These are phyloP conservation scores for Dioctria rufipes DNA, from an alignment of 2,888 invertebrate genomes.

Conservation along the genomic window DNA sequence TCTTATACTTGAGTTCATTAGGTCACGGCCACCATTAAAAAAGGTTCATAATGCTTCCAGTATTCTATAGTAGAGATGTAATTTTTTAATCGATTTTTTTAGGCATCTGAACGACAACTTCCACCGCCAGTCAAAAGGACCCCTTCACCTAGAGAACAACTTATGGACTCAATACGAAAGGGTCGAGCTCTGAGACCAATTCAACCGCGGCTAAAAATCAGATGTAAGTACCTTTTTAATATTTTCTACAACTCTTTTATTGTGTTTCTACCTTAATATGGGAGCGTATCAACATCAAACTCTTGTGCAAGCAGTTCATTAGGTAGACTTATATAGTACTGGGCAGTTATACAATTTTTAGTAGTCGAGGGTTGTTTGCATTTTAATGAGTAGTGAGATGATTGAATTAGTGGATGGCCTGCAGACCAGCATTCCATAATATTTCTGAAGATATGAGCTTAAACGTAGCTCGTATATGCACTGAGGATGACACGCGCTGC, in stretches of 20 bases:
- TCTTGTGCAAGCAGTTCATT: not conserved
- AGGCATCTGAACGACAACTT: constrained; percentile 89
- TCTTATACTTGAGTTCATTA: constrained; percentile 95
- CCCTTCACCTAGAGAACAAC: constrained; percentile 85
- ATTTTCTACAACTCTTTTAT: not conserved
- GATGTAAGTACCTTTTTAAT: constrained; percentile 72
- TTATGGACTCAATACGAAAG: constrained; percentile 88
- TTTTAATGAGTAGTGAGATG: no score
- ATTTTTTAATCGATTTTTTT: constrained; percentile 12
- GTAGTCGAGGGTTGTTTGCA: no score
- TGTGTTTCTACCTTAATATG: not conserved
- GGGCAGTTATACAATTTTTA: no score
- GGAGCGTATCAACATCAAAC: not conserved
- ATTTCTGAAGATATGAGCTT: no score
- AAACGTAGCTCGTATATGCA: no score
- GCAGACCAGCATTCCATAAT: no score
- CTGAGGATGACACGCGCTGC: no score
- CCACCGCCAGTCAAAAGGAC: constrained; percentile 82
- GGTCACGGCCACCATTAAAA: constrained; percentile 93
- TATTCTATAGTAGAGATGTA: not conserved
- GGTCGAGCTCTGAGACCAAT: constrained; percentile 77
- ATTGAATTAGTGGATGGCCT: no score
- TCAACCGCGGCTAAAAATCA: constrained; percentile 72
- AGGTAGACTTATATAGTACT: not conserved
- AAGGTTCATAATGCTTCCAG: constrained; percentile 76